Evolutionary conservation across 2,113 vertebrate species (phyloP).

Genomic region (Craseonycteris thonglongyai): DNA sequence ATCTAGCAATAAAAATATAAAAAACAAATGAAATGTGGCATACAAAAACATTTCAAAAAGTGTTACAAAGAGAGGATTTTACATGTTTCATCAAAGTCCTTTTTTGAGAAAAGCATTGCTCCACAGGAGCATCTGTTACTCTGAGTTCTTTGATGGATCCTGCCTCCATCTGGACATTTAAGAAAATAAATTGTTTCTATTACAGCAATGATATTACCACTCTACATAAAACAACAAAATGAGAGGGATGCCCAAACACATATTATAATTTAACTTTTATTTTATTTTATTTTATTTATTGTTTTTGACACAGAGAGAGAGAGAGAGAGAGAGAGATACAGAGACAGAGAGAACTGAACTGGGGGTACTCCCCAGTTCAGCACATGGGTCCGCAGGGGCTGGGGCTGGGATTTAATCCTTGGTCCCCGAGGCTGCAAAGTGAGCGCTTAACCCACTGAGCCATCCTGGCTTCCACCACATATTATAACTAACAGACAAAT

Average conservation of each 20-base stretch:
- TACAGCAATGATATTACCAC: not conserved
- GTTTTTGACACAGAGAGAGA: too few species aligned
- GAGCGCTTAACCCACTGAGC: too few species aligned
- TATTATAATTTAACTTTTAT: too few species aligned
- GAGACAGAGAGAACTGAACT: too few species aligned
- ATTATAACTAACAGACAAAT: slow-evolving; percentile 13
- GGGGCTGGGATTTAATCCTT: too few species aligned
- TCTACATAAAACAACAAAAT: not conserved
- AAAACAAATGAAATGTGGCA: slow-evolving; percentile 52
- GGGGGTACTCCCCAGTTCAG: too few species aligned
- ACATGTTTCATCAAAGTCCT: slow-evolving; percentile 12
- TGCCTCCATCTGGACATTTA: not conserved
- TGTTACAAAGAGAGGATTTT: slow-evolving; percentile 33
- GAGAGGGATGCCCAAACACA: not conserved
- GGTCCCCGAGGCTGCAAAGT: too few species aligned
- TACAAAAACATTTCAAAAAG: slow-evolving; percentile 56
- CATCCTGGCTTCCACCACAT: too few species aligned
- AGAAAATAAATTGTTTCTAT: slow-evolving; percentile 23
- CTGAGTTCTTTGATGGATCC: not conserved
- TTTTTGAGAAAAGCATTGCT: slow-evolving; percentile 2
- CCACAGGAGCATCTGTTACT: slow-evolving; percentile 18
- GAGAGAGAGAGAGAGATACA: too few species aligned
- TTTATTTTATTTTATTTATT: too few species aligned
- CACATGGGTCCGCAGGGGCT: too few species aligned
- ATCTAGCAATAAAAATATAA: slow-evolving; percentile 56